Base-by-base conservation (phyloP, 1,140 invertebrate species). In the Augochlora pura region DNA sequence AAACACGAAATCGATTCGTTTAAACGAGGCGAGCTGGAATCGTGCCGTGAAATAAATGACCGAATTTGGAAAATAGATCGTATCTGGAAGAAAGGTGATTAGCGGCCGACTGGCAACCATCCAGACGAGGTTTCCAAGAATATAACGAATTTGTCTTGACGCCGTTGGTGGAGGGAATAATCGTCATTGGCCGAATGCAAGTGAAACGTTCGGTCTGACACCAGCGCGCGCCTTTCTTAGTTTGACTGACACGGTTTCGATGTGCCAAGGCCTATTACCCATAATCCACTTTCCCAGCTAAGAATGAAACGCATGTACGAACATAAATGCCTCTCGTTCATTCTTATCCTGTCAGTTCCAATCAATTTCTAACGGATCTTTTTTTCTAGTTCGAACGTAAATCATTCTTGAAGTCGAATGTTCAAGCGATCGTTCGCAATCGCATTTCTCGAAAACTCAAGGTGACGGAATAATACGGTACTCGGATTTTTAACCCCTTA, bases 51-150 rank as follows among this genome's bases (percentile, higher is more conserved):
- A 18, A 16, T 8, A 5, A 66, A 27, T 21, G 25, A 27, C 66
- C n/a, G 80, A 82, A 85, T 85, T 73, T 87, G 84, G 80, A 74
- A 67, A 70, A 63, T 85, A 70, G 76, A 85, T 92, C 91, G 90
- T 92, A 89, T 91, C 90, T 87, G 87, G 85, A 85, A 91, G 86
- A 90, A 89, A 91, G 88, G 87, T 89, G 73, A 85, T 88, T 89
- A 89, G 86, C 81, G 64, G 80, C 74, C 74, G 75, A 59, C 88
- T 92, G 91, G 92, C 90, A 78, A 67, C 6, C 10, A 27, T 88
- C 91, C 91, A 92, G 88, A 87, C 87, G 89, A 81, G 82, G 83
- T 88, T 91, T 92, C 88, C 89, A 90, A 92, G 89, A 90, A 88
- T 89, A 87, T 91, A 89, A 89, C 88, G 88, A 86, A 91, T 92